Conservation (phyloP, 2,888 invertebrate genomes). For the Spisula subtruncata region DNA sequence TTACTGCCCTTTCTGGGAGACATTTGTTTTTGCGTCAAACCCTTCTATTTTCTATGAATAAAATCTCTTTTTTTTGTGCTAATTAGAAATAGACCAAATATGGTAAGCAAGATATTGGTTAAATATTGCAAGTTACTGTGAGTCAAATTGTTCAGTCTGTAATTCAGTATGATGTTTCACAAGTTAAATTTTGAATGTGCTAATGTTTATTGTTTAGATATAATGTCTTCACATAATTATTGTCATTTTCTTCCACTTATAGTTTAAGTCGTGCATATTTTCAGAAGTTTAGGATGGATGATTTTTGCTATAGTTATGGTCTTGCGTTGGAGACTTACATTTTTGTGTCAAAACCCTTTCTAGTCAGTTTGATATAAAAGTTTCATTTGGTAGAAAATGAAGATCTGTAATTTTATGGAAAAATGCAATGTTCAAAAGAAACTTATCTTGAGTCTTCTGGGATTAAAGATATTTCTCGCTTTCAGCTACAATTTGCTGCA, state of each 20-base stretch:
- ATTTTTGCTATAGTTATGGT: no score
- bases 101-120: neutral
- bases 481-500: neutral
- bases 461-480: neutral
- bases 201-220: conserved; percentile 16
- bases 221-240: conserved; percentile 6
- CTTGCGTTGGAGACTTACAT: no score
- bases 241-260: neutral
- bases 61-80: neutral
- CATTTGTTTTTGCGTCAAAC: no score
- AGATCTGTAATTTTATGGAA: no score
- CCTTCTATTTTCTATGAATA: neutral
- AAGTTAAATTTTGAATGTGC: neutral
- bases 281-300: no score
- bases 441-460: no score
- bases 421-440: no score
- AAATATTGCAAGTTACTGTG: neutral
- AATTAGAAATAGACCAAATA: neutral
- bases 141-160: neutral
- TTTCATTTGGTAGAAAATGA: no score
- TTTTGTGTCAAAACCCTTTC: no score
- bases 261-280: no score
- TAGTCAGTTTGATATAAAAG: no score
- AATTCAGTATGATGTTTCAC: neutral
- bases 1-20: no score